Conservation (phyloP, 2,797 vertebrate genomes). For the Parambassis ranga region DNA sequence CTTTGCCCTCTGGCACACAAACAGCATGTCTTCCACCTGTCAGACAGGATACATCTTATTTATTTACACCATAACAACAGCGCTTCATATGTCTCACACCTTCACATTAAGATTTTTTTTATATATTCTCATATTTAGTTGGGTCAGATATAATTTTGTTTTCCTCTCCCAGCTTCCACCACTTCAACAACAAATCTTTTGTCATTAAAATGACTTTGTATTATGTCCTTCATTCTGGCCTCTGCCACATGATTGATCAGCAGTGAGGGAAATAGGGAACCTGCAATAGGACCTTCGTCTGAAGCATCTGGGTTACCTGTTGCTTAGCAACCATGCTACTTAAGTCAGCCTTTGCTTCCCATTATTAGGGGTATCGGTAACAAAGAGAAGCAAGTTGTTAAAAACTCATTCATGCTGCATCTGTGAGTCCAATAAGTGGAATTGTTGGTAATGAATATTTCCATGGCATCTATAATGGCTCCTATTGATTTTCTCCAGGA, state of each 20-base stretch:
- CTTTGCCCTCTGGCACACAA: conserved; percentile 9
- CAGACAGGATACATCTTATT: conserved; percentile 1
- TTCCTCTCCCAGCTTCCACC: too few relatives aligned
- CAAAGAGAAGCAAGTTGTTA: conserved; percentile 3
- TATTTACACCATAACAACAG: background rate
- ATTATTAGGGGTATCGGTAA: conserved; percentile 23
- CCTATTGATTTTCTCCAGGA: conserved; percentile 23
- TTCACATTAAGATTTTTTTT: too few relatives aligned
- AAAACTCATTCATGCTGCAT: conserved; percentile 3
- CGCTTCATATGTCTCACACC: background rate
- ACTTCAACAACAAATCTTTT: too few relatives aligned
- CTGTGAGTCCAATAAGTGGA: conserved; percentile 5
- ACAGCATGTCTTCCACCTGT: conserved; percentile 10
- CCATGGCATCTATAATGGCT: background rate
- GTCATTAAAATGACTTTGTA: background rate
- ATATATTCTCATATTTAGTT: too few relatives aligned
- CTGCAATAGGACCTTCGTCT: conserved; percentile 18
- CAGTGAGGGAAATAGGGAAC: conserved; percentile 7
- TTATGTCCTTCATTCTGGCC: background rate
- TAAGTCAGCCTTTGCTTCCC: conserved; percentile 49
- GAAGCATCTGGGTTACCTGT: conserved; percentile 62
- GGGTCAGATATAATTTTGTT: too few relatives aligned
- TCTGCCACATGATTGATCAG: conserved; percentile 14
- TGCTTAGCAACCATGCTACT: conserved; percentile 67
- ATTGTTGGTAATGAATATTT: conserved; percentile 3